Conservation (phyloP, 2,888 invertebrate species). For the Yponomeuta cagnagella region DNA sequence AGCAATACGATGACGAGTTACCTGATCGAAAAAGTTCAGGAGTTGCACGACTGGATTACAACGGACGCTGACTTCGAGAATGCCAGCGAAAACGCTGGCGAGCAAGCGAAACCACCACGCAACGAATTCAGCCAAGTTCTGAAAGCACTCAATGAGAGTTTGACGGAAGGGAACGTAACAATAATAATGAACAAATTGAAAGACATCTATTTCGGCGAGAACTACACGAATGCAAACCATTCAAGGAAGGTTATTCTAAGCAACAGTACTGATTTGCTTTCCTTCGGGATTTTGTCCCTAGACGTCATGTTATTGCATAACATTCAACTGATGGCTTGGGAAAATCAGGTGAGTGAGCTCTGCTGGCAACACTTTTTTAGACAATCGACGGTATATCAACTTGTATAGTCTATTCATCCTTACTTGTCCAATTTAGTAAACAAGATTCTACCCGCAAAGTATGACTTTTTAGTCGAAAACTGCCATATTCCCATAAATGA, state of each 20-base stretch:
- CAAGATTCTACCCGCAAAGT: no score
- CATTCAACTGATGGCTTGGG: constrained; percentile 75
- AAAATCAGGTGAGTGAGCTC: constrained; percentile 52
- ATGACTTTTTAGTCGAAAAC: no score
- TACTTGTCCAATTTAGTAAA: no score
- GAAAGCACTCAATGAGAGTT: constrained; percentile 68
- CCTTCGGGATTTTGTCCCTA: constrained; percentile 73
- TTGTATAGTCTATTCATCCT: no score
- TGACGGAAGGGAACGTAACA: constrained; percentile 65
- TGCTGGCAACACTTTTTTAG: neutral
- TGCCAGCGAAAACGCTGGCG: constrained; percentile 21
- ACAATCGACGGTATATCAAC: no score
- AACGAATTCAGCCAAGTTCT: constrained; percentile 55
- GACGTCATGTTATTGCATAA: constrained; percentile 76
- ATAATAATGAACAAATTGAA: constrained; percentile 67
- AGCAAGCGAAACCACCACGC: constrained; percentile 24
- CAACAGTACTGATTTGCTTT: constrained; percentile 66
- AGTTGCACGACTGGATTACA: constrained; percentile 69
- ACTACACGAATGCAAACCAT: constrained; percentile 40
- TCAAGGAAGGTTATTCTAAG: constrained; percentile 51
- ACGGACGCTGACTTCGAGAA: constrained; percentile 52
- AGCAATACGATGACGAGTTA: constrained; percentile 66
- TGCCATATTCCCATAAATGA: no score
- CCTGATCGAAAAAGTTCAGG: constrained; percentile 68
- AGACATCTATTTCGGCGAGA: constrained; percentile 68